These are phyloP conservation scores for Drosophila varians DNA, from an alignment of 1,140 invertebrate genomes.

Conservation along the genomic window DNA sequence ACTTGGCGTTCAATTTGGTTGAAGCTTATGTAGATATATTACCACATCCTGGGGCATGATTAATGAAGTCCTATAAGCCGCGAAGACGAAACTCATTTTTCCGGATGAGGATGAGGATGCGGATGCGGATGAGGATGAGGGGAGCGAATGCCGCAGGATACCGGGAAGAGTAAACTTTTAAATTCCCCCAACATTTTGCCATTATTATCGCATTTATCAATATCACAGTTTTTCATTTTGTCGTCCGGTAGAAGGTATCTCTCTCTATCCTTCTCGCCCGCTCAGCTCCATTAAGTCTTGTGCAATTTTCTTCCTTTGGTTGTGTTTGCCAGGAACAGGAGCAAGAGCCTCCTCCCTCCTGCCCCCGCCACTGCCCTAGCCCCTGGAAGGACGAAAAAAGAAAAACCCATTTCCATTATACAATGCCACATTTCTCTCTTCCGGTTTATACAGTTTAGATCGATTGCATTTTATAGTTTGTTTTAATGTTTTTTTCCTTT, in stretches of 20 bases:
- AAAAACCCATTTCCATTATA: conserved; percentile 77
- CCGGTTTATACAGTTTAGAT: conserved; percentile 78
- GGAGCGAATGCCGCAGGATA: conserved; percentile 1
- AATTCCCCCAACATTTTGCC: conserved; percentile 70
- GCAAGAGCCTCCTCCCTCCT: neutral
- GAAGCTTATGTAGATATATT: neutral
- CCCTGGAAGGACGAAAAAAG: conserved; percentile 43
- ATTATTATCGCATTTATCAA: conserved; percentile 80
- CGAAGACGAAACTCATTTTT: conserved; percentile 61
- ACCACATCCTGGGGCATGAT: conserved; percentile 25
- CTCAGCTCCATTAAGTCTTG: conserved; percentile 14
- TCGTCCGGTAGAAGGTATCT: conserved; percentile 65
- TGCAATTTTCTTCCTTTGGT: conserved; percentile 2
- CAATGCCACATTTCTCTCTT: conserved; percentile 75
- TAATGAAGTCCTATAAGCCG: conserved; percentile 65
- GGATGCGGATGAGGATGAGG: no score
- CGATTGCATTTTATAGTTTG: conserved; percentile 81
- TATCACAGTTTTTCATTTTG: conserved; percentile 79
- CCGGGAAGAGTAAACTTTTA: conserved; percentile 51
- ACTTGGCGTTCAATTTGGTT: conserved; percentile 2
- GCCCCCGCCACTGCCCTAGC: no score
- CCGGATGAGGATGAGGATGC: no score
- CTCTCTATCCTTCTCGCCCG: conserved; percentile 42
- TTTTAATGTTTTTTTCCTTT: conserved; percentile 71
- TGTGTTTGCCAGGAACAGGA: conserved; percentile 20